phyloP scores from a whole-genome alignment of 2,113 vertebrate species.

The Sorex fumeus region DNA sequence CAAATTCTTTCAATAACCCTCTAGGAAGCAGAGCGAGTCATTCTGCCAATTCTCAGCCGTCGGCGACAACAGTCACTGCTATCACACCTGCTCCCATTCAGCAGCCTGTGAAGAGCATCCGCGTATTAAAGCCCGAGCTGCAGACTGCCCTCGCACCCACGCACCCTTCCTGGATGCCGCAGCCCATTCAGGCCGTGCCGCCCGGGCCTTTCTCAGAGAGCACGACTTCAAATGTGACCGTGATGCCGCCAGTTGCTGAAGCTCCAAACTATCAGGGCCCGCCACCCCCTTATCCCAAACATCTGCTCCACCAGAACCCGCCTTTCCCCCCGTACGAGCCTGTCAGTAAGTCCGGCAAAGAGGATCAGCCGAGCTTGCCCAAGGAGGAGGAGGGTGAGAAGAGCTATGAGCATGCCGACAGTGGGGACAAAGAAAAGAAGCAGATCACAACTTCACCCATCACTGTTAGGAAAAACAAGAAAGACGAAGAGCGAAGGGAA shows the following conservation, averaged over 20 bases:
- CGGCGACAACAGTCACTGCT: slow-evolving; percentile 96
- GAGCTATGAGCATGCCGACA: slow-evolving; percentile 83
- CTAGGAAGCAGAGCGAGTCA: slow-evolving; percentile 89
- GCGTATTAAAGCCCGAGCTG: slow-evolving; percentile 96
- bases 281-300: slow-evolving; percentile 93
- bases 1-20: slow-evolving; percentile 97
- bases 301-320: slow-evolving; percentile 92
- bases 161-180: slow-evolving; percentile 95
- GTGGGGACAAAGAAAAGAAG: slow-evolving; percentile 95
- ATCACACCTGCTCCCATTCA: slow-evolving; percentile 97
- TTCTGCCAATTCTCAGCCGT: slow-evolving; percentile 93
- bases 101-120: slow-evolving; percentile 97
- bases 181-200: slow-evolving; percentile 88
- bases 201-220: slow-evolving; percentile 87
- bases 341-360: slow-evolving; percentile 86
- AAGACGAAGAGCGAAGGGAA: slow-evolving; percentile 95
- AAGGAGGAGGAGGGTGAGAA: slow-evolving; percentile 91
- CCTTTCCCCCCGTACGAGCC: slow-evolving; percentile 87
- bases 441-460: slow-evolving; percentile 98
- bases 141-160: slow-evolving; percentile 97
- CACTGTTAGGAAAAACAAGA: slow-evolving; percentile 95
- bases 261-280: slow-evolving; percentile 93
- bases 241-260: slow-evolving; percentile 90
- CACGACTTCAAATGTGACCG: slow-evolving; percentile 82
- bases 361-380: slow-evolving; percentile 84